Conservation (phyloP, 2,113 vertebrate genomes). For the Cochlearius cochlearius region DNA sequence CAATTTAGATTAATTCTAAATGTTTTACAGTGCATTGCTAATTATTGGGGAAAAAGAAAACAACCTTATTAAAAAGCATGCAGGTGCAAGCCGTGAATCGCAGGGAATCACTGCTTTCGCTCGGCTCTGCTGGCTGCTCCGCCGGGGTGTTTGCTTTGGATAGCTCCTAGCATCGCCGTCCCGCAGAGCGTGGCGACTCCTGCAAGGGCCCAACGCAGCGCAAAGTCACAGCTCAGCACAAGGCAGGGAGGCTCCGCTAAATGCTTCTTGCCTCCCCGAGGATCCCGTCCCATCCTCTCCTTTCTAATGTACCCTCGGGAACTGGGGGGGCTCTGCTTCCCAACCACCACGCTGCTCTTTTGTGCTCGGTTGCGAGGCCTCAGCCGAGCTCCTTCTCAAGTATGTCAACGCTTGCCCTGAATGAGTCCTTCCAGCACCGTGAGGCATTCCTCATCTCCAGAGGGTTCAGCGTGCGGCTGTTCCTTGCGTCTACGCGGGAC, state of each 20-base stretch:
- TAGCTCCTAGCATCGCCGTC: not conserved
- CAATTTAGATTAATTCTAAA: not conserved
- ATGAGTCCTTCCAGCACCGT: not conserved
- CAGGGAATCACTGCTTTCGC: not conserved
- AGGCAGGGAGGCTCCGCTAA: not conserved
- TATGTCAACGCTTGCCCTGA: not conserved
- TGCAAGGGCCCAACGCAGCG: not conserved
- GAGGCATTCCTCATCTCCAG: not conserved
- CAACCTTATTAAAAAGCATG: not conserved
- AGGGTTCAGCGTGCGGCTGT: not conserved
- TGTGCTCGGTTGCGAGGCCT: not conserved
- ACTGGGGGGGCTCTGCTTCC: not conserved
- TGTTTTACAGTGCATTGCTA: not conserved
- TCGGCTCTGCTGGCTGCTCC: not conserved
- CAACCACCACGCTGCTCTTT: not conserved
- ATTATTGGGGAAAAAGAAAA: not conserved
- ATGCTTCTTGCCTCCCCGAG: not conserved
- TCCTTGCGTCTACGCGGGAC: not conserved
- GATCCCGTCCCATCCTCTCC: not conserved
- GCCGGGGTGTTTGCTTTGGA: not conserved
- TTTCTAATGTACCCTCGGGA: not conserved
- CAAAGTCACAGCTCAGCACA: not conserved
- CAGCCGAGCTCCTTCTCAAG: not conserved
- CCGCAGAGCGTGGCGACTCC: accelerated
- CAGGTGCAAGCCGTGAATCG: not conserved